Evolutionary conservation across 2,888 invertebrate species (phyloP), one percentile per base, ranked within the genome.

Genomic region (Melieria omissa): DNA sequence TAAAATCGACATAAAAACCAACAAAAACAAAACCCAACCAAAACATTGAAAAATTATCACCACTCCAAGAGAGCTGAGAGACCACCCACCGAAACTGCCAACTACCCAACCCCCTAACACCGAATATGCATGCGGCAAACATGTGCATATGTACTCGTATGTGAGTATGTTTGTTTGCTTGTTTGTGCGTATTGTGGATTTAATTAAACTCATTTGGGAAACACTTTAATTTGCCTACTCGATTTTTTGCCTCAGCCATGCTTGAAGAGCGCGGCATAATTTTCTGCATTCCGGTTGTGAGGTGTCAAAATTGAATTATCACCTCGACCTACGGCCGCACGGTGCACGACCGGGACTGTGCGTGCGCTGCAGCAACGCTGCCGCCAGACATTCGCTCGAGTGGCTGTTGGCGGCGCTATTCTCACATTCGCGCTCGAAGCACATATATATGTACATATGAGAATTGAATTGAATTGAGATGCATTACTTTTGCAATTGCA

Each of bases 281-380:
- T 58, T 66, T 66, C 58, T 60, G 58, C 66, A 66, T 58, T 58
- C 66, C 58, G 60, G 58, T 66, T 66, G 58, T 66, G 66, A 66
- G 66, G 66, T 75, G 76, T 75, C 76, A 78, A 73, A 75, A 78
- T 76, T 78, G 76, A 77, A 77, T 78, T 78, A 78, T 77, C 76
- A 77, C 77, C 76, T 57, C 42, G 66, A 55, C 57, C n/a, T 58
- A 58, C 47, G 47, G 46, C 47, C 60, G 14, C 14, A 12, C 14
- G 10, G 16, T 41, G 4, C 10, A 58, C 52, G n/a, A 14, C 29
- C 41, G 57, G 4, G 12, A 6, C 10, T 54, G 54, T n/a, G 8
- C 7, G 29, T 65, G 57, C 45, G 47, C 47, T 29, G 41, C 44
- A 16, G 66, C 49, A 49, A 58, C 60, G 66, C 49, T 66, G 66